These are phyloP conservation scores for Iphiclides podalirius DNA, from an alignment of 2,888 invertebrate genomes.

Conservation along the genomic window DNA sequence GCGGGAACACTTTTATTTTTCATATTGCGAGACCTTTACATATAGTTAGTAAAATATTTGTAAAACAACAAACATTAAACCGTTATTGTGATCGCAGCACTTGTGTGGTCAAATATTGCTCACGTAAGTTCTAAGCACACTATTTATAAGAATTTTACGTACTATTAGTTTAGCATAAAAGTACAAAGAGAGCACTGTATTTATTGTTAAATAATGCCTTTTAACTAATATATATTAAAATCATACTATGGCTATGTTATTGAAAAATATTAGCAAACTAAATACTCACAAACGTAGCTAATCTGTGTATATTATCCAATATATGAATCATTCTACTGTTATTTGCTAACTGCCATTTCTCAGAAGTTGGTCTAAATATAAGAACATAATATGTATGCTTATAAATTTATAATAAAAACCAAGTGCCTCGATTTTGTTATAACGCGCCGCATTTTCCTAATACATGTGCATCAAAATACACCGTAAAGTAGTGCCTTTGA, in stretches of 20 bases:
- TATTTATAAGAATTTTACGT: constrained; percentile 33
- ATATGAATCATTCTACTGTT: constrained; percentile 5
- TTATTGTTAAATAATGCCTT: constrained; percentile 25
- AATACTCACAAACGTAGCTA: constrained; percentile 19
- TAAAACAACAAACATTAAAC: constrained; percentile 15
- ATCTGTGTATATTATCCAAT: not conserved
- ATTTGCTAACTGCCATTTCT: constrained; percentile 1
- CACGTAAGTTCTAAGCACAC: constrained; percentile 56
- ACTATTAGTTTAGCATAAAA: constrained; percentile 40
- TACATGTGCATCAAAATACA: constrained; percentile 4
- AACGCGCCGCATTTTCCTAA: constrained; percentile 4
- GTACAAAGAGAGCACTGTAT: constrained; percentile 51
- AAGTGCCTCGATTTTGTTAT: constrained; percentile 5
- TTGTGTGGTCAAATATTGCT: constrained; percentile 43
- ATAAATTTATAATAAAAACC: not conserved
- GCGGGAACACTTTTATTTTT: constrained; percentile 7
- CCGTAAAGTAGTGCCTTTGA: constrained; percentile 18
- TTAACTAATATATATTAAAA: constrained; percentile 14
- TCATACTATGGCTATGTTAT: constrained; percentile 3
- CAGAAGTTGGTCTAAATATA: not conserved
- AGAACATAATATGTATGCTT: not conserved
- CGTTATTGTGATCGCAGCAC: constrained; percentile 29
- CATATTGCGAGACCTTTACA: constrained; percentile 13
- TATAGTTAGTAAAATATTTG: constrained; percentile 4
- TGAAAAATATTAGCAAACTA: constrained; percentile 4